Base-by-base conservation (phyloP, 1,140 invertebrate species). In the Matsumurasca onukii region DNA sequence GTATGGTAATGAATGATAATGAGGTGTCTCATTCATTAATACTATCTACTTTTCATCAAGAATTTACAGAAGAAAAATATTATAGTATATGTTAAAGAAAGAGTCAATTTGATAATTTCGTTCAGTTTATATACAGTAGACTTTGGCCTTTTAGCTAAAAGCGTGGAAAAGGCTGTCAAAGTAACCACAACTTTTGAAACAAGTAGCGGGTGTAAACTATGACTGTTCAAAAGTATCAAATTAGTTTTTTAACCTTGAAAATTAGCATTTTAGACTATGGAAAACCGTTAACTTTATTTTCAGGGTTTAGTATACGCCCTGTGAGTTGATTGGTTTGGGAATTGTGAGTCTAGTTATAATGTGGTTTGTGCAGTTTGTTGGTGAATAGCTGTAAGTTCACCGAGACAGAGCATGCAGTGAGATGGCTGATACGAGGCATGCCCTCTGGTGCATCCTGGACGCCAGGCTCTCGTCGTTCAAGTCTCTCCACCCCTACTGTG, bases 401-500 rank as follows among this genome's bases (percentile, higher is more conserved):
- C 30, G 61, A 66, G 9, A 69, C 34, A 25, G 68, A 69, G 39
- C 25, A 34, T 17, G 64, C 69, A n/a, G 69, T 70, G n/a, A 61
- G 66, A 20, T 70, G 69, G 69, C 22, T 70, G 17, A 45, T 70
- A 17, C 57, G 64, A 52, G 55, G 48, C 22, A 48, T 70, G 27
- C 69, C n/a, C 69, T 30, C 27, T 70, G 22, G 48, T 70, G 1
- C 49, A 59, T 30, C 13, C 52, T n/a, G 1, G n/a, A 39, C 17
- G 57, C 66, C 31, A 39, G 29, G 3, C 24, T 51, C 3, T 15
- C 29, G 17, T 22, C 24, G 15, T 70, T 61, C 27, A 34, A 29
- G 17, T 30, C 25, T 15, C 30, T 57, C 5, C 55, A 70, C 49
- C 69, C 69, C 0, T 70, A 70, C 59, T 67, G 65, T 70, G 64